A percentile compares a stretch with the other conserved stretches of the same genome.
Evolutionary conservation across 2,113 vertebrate species (phyloP).

Genomic region (Cyphomyrus plagiostoma): DNA sequence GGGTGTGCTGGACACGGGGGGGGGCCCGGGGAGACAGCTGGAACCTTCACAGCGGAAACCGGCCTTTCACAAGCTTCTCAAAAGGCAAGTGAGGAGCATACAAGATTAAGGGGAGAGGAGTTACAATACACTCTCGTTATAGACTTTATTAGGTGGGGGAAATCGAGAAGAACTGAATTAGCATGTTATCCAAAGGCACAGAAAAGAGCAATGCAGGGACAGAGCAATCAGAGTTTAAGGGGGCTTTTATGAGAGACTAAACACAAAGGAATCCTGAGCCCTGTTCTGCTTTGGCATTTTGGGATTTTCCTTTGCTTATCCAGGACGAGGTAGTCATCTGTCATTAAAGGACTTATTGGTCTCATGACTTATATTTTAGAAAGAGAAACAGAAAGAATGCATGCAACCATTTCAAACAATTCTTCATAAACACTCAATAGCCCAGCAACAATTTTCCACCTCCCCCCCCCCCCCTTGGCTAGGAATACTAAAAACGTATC

Average conservation of each 20-base stretch:
- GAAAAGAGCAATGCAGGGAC: background rate
- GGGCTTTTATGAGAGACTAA: background rate
- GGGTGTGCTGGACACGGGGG: background rate
- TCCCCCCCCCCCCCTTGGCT: background rate
- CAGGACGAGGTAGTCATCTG: slow-evolving; percentile 9
- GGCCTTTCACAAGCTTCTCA: background rate
- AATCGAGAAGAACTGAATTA: background rate
- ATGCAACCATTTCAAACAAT: background rate
- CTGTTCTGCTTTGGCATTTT: background rate
- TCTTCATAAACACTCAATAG: background rate
- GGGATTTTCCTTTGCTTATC: background rate
- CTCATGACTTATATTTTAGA: background rate
- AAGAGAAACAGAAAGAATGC: background rate
- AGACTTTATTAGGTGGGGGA: background rate
- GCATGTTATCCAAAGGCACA: background rate
- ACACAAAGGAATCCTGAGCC: background rate
- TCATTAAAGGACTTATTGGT: background rate
- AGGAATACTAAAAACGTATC: background rate
- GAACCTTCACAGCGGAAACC: background rate
- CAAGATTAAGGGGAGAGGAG: background rate
- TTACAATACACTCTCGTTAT: background rate
- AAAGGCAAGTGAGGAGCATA: background rate
- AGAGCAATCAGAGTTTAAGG: background rate
- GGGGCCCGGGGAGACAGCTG: background rate
- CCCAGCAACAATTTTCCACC: background rate